Conservation (phyloP, 2,797 vertebrate species). For the Notolabrus celidotus region DNA sequence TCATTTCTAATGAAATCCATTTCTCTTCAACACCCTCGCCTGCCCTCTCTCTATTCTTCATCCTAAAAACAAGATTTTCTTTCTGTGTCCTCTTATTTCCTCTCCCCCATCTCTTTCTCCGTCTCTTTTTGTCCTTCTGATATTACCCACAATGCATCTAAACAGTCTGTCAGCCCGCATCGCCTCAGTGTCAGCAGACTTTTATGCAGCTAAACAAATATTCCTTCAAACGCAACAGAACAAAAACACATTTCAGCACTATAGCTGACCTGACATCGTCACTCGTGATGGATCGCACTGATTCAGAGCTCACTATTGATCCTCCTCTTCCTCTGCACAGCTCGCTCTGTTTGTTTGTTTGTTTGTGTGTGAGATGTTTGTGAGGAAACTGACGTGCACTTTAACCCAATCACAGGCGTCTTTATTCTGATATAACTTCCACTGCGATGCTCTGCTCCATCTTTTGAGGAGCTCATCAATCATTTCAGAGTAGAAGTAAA, state of each 20-base stretch:
- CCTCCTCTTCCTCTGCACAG: conserved; percentile 16
- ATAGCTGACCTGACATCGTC: conserved; percentile 34
- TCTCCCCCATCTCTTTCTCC: conserved; percentile 4
- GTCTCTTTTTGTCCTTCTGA: conserved; percentile 15
- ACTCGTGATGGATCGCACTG: conserved; percentile 35
- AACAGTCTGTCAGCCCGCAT: conserved; percentile 6
- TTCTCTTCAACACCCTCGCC: conserved; percentile 8
- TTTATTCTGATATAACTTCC: conserved; percentile 33
- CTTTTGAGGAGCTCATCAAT: too few relatives aligned
- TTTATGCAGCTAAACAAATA: not conserved
- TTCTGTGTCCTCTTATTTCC: not conserved
- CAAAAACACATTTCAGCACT: conserved; percentile 35
- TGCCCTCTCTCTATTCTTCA: conserved; percentile 10
- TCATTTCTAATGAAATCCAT: conserved; percentile 62
- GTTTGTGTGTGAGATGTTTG: conserved; percentile 14
- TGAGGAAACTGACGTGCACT: conserved; percentile 38
- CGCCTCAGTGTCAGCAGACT: not conserved
- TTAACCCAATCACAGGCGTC: conserved; percentile 33
- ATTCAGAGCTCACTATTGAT: conserved; percentile 45
- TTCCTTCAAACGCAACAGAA: conserved; percentile 12
- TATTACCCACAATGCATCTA: conserved; percentile 5
- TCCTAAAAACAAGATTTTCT: conserved; percentile 9
- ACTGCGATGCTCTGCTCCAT: conserved; percentile 9
- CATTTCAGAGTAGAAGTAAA: too few relatives aligned
- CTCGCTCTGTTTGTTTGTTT: not conserved